These are phyloP conservation scores for Epinephelus lanceolatus DNA, from an alignment of 2,113 vertebrate species.

Conservation along the genomic window DNA sequence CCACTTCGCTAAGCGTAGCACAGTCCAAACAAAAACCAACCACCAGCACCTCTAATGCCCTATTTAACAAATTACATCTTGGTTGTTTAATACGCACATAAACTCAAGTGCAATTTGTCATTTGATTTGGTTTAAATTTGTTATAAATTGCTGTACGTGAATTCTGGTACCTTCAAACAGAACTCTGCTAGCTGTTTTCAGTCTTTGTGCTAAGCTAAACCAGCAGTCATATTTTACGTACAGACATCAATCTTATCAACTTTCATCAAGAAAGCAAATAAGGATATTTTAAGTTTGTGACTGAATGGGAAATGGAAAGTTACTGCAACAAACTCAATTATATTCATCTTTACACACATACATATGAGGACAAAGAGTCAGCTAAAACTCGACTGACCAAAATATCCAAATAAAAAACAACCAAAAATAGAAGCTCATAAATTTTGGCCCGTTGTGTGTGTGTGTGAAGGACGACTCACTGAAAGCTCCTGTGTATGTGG, in stretches of 20 bases:
- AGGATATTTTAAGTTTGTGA: neutral
- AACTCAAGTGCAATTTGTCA: neutral
- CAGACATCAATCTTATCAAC: neutral
- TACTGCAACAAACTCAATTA: neutral
- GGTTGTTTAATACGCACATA: neutral
- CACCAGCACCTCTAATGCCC: neutral
- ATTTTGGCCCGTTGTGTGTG: neutral
- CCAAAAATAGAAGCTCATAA: neutral
- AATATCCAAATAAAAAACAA: neutral
- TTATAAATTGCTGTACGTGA: neutral
- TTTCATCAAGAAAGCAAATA: neutral
- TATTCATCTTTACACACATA: neutral
- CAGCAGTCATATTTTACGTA: neutral
- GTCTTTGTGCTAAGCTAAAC: neutral
- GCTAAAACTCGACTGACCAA: neutral
- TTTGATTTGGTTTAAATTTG: neutral
- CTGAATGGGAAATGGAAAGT: neutral
- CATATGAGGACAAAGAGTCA: neutral
- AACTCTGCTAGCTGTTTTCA: neutral
- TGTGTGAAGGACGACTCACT: slow-evolving; percentile 88
- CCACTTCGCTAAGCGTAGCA: neutral
- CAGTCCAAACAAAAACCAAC: neutral
- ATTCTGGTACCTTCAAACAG: neutral
- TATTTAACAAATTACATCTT: too few species aligned
- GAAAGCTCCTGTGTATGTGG: slow-evolving; percentile 97